Conservation (phyloP, 2,888 invertebrate genomes). For the Hipparchia semele region DNA sequence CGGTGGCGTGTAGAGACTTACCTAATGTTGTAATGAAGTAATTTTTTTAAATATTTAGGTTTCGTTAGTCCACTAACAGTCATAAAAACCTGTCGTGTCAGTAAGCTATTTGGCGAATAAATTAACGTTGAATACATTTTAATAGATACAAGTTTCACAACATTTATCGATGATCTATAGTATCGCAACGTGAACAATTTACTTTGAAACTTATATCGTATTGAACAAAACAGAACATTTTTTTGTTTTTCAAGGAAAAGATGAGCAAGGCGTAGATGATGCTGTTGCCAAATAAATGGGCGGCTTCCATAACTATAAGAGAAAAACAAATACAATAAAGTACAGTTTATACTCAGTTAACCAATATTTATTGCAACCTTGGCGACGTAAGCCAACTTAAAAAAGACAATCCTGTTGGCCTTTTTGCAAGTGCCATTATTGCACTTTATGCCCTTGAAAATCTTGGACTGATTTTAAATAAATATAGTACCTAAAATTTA, state of each 20-base stretch:
- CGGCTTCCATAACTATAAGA: slow-evolving; percentile 8
- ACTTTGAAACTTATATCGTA: not conserved
- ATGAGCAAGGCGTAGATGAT: not conserved
- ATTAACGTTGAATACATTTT: not conserved
- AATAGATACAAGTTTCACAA: not conserved
- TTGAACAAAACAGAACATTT: not conserved
- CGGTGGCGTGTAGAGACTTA: too few relatives aligned
- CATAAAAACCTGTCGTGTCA: slow-evolving; percentile 4
- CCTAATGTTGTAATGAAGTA: not conserved
- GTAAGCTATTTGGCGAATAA: not conserved
- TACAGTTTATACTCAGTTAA: slow-evolving; percentile 16
- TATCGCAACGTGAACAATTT: not conserved
- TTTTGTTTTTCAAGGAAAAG: not conserved
- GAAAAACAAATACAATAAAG: slow-evolving; percentile 4
- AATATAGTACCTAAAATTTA: not conserved
- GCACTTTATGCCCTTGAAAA: slow-evolving; percentile 4
- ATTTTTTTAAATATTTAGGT: not conserved
- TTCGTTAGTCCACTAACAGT: slow-evolving; percentile 11
- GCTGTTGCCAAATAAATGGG: slow-evolving; percentile 8
- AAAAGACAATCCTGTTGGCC: slow-evolving; percentile 6
- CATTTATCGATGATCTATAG: not conserved
- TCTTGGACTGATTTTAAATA: not conserved
- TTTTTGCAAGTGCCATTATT: slow-evolving; percentile 7
- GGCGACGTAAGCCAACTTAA: slow-evolving; percentile 8
- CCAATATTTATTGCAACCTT: slow-evolving; percentile 15